Percentiles rank a stretch among this genome's conserved stretches.
These are phyloP conservation scores for Lithophane socia DNA, from an alignment of 2,888 invertebrate genomes.

Conservation along the genomic window DNA sequence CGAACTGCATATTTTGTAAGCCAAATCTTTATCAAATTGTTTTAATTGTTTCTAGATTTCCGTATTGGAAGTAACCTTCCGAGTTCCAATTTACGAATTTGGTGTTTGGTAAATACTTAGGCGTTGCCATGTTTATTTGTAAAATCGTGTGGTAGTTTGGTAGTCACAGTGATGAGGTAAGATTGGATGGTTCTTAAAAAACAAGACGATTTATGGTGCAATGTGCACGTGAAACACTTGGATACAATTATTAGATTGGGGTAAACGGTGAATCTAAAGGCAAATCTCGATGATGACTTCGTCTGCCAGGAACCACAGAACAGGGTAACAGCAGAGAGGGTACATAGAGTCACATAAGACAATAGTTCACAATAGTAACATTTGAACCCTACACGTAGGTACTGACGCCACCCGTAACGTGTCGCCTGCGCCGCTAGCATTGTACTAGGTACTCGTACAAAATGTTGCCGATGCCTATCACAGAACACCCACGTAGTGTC, in stretches of 20 bases:
- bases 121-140: neutral
- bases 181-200: neutral
- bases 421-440: neutral
- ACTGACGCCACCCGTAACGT: neutral
- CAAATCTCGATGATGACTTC: neutral
- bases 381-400: neutral
- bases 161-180: neutral
- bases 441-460: neutral
- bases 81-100: slow-evolving; percentile 44
- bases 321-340: neutral
- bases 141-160: neutral
- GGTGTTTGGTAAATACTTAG: slow-evolving; percentile 1
- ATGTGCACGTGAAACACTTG: neutral
- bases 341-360: neutral
- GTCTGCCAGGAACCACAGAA: neutral
- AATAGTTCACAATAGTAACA: neutral
- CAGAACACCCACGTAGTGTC: slow-evolving; percentile 38
- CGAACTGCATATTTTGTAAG: slow-evolving; percentile 48
- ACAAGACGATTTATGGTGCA: neutral
- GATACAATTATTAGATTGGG: neutral
- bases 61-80: slow-evolving; percentile 61
- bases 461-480: slow-evolving; percentile 11
- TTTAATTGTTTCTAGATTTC: slow-evolving; percentile 58
- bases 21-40: slow-evolving; percentile 51
- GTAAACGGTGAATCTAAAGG: neutral